Conservation (phyloP, 2,797 vertebrate genomes). For the Chelon auratus region DNA sequence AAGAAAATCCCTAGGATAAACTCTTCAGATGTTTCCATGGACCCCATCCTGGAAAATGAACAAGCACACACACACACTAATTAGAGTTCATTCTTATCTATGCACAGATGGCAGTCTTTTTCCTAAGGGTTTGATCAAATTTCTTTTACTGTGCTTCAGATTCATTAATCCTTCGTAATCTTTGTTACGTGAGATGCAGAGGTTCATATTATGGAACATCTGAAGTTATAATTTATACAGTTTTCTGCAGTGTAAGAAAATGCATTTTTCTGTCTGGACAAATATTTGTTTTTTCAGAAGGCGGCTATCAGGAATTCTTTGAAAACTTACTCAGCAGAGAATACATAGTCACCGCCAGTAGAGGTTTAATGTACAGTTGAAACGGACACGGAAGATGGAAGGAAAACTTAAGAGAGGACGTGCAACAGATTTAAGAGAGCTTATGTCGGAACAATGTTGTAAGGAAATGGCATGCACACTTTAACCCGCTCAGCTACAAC, state of each 20-base stretch:
- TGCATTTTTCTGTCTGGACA: too few species aligned
- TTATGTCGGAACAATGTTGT: too few species aligned
- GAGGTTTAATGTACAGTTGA: too few species aligned
- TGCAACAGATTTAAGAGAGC: too few species aligned
- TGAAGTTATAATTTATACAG: neutral
- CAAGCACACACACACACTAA: neutral
- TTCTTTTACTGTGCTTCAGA: constrained; percentile 9
- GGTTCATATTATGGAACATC: neutral
- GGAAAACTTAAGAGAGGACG: too few species aligned
- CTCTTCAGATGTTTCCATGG: neutral
- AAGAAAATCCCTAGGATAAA: neutral
- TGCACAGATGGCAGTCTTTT: neutral
- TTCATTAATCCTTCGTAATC: neutral
- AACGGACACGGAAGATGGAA: too few species aligned
- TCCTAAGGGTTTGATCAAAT: constrained; percentile 19
- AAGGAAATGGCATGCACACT: too few species aligned
- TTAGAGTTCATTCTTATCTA: constrained; percentile 26
- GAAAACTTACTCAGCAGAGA: too few species aligned
- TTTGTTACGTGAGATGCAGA: neutral
- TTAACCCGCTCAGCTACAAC: too few species aligned
- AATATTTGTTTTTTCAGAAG: too few species aligned
- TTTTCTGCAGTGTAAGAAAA: neutral
- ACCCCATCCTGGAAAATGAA: neutral
- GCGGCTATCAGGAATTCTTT: too few species aligned
- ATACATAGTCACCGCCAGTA: too few species aligned